phyloP scores from a whole-genome alignment of 2,797 vertebrate genomes.

The Danio albolineatus region DNA sequence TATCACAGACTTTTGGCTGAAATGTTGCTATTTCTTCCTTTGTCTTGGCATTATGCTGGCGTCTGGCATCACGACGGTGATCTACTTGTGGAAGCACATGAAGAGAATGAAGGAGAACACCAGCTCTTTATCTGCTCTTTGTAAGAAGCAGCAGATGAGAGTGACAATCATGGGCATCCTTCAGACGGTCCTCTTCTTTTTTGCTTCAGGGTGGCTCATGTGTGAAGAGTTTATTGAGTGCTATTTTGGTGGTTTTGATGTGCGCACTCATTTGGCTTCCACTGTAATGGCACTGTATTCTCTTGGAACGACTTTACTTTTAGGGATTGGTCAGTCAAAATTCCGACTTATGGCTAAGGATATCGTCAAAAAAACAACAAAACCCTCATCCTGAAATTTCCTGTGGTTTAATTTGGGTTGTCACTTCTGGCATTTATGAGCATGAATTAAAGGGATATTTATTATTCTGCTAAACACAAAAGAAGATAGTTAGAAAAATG shows the following conservation, averaged over 20 bases:
- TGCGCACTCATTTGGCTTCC: neutral
- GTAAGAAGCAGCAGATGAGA: constrained; percentile 56
- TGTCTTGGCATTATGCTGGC: constrained; percentile 49
- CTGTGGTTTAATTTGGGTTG: neutral
- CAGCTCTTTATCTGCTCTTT: constrained; percentile 26
- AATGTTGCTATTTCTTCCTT: constrained; percentile 9
- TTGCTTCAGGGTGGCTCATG: constrained; percentile 28
- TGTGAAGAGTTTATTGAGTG: fast-evolving
- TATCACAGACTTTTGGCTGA: neutral
- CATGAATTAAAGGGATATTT: neutral
- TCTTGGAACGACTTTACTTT: constrained; percentile 50
- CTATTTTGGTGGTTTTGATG: fast-evolving
- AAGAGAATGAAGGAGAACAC: constrained; percentile 44
- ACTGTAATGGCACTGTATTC: constrained; percentile 48
- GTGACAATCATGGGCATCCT: constrained; percentile 59
- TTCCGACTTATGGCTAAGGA: constrained; percentile 13
- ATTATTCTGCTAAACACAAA: no score
- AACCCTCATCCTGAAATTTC: no score
- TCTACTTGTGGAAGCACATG: constrained; percentile 66
- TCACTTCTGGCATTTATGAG: neutral
- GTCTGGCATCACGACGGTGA: constrained; percentile 54
- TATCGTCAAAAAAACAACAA: constrained; percentile 33
- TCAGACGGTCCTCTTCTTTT: constrained; percentile 61
- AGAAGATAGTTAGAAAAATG: no score
- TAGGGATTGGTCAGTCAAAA: constrained; percentile 47